A percentile compares a stretch with the other conserved stretches of the same genome.
phyloP scores from a whole-genome alignment of 2,888 invertebrate genomes.

The Theretra japonica region DNA sequence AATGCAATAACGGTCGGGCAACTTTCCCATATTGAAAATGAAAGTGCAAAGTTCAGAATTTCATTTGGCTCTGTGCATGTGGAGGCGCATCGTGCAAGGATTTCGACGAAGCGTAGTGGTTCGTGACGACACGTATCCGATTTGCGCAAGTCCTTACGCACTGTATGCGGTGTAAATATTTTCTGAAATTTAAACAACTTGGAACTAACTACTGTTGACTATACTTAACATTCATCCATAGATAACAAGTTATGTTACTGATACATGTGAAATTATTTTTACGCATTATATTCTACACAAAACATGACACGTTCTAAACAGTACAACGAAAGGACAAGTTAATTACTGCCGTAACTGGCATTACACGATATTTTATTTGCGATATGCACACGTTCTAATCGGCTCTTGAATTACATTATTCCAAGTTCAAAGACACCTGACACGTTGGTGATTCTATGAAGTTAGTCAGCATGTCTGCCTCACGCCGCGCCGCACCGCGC shows the following conservation, averaged over 20 bases:
- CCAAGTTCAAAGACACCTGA: conserved; percentile 25
- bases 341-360: too few species aligned
- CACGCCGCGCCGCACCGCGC: too few species aligned
- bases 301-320: too few species aligned
- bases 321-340: too few species aligned
- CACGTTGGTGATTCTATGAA: conserved; percentile 28
- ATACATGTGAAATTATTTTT: too few species aligned
- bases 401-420: not conserved
- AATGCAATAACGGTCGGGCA: not conserved
- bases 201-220: not conserved
- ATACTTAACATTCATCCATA: too few species aligned
- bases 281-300: too few species aligned
- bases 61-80: conserved; percentile 45
- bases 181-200: not conserved
- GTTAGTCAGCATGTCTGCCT: conserved; percentile 8
- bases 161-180: conserved; percentile 36
- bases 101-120: conserved; percentile 70
- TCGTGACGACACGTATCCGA: conserved; percentile 68
- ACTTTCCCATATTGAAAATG: conserved; percentile 53
- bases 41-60: conserved; percentile 61
- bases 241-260: too few species aligned
- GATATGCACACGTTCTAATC: too few species aligned
- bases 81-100: conserved; percentile 49
- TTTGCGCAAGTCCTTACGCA: conserved; percentile 65
- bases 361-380: too few species aligned